Percentiles rank a stretch among this genome's conserved stretches.
Evolutionary conservation across 2,888 invertebrate species (phyloP).

Genomic region (Entomobrya multifasciata): DNA sequence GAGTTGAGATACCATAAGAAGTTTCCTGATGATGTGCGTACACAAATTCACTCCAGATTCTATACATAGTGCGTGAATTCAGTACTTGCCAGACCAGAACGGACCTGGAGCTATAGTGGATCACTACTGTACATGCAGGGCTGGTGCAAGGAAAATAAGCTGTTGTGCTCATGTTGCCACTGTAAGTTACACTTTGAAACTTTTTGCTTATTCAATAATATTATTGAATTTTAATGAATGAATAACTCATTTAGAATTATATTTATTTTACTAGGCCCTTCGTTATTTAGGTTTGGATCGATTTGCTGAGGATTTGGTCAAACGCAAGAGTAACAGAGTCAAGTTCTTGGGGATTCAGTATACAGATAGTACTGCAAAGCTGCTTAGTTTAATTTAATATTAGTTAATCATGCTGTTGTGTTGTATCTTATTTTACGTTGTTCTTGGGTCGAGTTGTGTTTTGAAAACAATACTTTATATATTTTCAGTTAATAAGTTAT

Average conservation of each 20-base stretch:
- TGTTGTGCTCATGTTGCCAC: constrained; percentile 1
- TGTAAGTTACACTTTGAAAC: not conserved
- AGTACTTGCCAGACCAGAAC: not conserved
- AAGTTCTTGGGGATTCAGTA: not conserved
- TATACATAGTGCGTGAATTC: not conserved
- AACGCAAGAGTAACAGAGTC: not conserved
- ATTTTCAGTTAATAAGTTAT: too few species aligned
- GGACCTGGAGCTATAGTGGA: not conserved
- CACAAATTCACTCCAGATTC: not conserved
- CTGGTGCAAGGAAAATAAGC: not conserved
- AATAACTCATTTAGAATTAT: too few species aligned
- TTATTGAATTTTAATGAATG: not conserved
- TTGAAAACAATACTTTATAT: too few species aligned
- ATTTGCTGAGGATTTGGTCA: not conserved
- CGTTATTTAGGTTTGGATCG: not conserved
- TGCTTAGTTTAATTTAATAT: too few species aligned
- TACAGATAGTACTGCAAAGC: not conserved
- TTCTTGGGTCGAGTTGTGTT: too few species aligned
- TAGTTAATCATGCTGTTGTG: too few species aligned
- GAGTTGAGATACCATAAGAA: not conserved
- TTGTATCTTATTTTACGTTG: not conserved
- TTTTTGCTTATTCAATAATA: not conserved
- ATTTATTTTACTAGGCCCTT: not conserved
- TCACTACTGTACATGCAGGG: constrained; percentile 4
- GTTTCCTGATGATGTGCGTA: not conserved